Percentiles rank a stretch among this genome's conserved stretches.
These are phyloP conservation scores for Acanthiza pusilla DNA, from an alignment of 2,797 vertebrate genomes.

Conservation along the genomic window DNA sequence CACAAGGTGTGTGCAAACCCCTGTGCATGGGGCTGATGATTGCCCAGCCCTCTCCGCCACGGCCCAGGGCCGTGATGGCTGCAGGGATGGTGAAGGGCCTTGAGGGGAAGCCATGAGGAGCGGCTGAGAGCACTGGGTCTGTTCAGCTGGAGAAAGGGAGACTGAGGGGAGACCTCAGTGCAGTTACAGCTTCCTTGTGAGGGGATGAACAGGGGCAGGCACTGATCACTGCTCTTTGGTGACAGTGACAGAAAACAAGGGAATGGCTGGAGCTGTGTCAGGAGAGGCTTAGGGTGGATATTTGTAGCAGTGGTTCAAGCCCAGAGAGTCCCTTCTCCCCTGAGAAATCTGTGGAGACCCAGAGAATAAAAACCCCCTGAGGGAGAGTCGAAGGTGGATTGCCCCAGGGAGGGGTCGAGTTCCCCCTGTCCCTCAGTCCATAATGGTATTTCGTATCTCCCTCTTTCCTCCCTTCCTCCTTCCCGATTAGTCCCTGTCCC, in stretches of 20 bases:
- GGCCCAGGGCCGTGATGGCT: background rate
- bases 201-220: background rate
- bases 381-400: no score
- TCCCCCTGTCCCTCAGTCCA: no score
- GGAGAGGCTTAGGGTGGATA: background rate
- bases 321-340: no score
- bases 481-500: no score
- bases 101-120: rapidly evolving
- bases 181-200: rapidly evolving
- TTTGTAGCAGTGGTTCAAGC: no score
- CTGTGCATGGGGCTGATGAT: background rate
- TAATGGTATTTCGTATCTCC: no score
- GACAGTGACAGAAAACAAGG: background rate
- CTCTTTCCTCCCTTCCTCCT: no score
- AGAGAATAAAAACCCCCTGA: no score
- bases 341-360: no score
- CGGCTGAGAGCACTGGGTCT: background rate
- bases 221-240: background rate
- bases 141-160: background rate
- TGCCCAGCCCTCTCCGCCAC: rapidly evolving
- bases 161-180: background rate
- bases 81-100: rapidly evolving
- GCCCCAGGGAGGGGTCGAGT: no score
- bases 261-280: background rate
- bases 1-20: rapidly evolving